Conservation (phyloP, 2,113 vertebrate species). For the Casuarius casuarius region DNA sequence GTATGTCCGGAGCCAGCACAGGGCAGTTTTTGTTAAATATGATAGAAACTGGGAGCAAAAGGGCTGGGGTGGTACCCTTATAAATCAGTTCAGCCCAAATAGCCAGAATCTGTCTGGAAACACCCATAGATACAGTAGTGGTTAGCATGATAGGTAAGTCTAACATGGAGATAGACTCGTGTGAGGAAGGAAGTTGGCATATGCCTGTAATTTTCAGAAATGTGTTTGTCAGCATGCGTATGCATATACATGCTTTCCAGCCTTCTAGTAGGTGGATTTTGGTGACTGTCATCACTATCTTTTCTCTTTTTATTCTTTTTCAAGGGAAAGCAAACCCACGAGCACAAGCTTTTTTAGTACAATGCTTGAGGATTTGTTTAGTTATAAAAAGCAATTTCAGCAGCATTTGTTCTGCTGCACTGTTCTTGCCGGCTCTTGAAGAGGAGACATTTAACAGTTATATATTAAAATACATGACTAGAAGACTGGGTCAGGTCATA, state of each 20-base stretch:
- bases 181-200: background rate
- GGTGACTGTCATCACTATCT: constrained; percentile 49
- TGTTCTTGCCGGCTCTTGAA: constrained; percentile 36
- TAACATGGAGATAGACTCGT: background rate
- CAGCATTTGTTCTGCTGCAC: constrained; percentile 43
- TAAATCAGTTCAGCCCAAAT: background rate
- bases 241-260: background rate
- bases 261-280: constrained; percentile 37
- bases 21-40: background rate
- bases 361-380: constrained; percentile 8
- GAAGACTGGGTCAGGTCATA: background rate
- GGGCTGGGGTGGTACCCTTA: background rate
- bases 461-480: background rate
- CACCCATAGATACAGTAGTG: background rate
- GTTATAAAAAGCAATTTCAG: constrained; percentile 29
- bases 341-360: constrained; percentile 30
- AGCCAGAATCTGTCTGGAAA: background rate
- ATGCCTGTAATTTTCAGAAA: background rate
- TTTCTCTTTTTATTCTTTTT: constrained; percentile 33
- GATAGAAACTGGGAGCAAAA: background rate
- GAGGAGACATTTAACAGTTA: background rate
- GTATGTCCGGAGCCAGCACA: background rate
- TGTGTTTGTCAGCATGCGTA: background rate
- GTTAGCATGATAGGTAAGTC: background rate
- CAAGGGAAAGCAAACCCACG: constrained; percentile 56